A percentile compares a stretch with the other conserved stretches of the same genome.
These are phyloP conservation scores for Phalanger gymnotis DNA, from an alignment of 2,797 vertebrate genomes.

Conservation along the genomic window DNA sequence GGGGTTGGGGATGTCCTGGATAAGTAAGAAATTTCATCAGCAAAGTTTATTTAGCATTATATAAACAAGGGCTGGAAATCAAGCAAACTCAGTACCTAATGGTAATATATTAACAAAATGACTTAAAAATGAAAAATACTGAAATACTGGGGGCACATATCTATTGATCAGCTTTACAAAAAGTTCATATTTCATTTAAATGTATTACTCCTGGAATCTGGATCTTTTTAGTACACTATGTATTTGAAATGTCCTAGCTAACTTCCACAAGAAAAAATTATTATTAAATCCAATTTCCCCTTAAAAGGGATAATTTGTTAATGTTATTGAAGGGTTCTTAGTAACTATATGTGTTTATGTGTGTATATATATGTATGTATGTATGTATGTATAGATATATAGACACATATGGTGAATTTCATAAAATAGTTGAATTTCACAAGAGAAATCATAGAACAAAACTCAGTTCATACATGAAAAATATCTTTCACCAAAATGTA, in stretches of 20 bases:
- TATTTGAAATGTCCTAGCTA: neutral
- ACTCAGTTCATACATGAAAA: neutral
- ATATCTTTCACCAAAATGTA: neutral
- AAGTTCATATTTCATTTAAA: neutral
- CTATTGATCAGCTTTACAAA: neutral
- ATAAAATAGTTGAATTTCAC: neutral
- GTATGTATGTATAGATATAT: neutral
- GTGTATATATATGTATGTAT: rapidly evolving
- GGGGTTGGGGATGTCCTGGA: neutral
- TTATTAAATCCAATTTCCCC: neutral
- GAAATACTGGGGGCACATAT: neutral
- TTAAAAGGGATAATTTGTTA: neutral
- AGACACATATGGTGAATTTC: neutral
- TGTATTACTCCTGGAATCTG: neutral
- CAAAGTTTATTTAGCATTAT: neutral
- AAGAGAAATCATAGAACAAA: neutral
- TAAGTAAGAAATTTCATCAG: neutral
- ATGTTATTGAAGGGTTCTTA: neutral
- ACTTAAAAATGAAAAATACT: neutral
- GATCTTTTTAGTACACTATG: neutral
- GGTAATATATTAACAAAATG: neutral
- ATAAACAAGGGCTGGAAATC: neutral
- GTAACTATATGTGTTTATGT: neutral
- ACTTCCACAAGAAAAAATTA: neutral
- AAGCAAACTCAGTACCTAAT: neutral